Conservation (phyloP, 2,113 vertebrate species). For the Lontra canadensis region DNA sequence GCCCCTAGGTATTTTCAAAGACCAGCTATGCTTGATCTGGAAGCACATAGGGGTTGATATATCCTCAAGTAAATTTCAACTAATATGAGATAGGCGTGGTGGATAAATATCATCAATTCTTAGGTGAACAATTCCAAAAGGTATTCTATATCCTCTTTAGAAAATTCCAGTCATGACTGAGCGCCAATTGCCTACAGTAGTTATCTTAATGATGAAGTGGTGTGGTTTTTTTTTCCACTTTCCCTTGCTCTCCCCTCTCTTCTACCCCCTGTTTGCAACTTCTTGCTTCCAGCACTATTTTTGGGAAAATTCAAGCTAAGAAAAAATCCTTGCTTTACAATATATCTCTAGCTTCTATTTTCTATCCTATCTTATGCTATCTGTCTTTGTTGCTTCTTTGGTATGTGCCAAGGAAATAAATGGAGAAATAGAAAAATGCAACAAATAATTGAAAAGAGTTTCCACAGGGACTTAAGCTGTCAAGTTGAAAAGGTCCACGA, state of each 20-base stretch:
- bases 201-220: background rate
- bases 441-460: background rate
- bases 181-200: background rate
- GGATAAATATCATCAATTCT: background rate
- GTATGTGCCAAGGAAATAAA: background rate
- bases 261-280: background rate
- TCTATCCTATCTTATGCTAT: background rate
- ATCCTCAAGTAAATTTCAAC: background rate
- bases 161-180: background rate
- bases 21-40: background rate
- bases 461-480: background rate
- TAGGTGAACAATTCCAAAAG: background rate
- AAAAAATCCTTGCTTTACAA: background rate
- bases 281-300: background rate
- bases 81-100: background rate
- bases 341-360: background rate
- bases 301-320: background rate
- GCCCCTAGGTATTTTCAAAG: background rate
- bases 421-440: background rate
- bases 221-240: background rate
- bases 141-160: background rate
- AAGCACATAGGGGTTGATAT: background rate
- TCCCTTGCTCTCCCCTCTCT: background rate
- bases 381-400: background rate
- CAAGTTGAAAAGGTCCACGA: background rate